Evolutionary conservation across 2,113 vertebrate genomes (phyloP).

Genomic region (Nestor notabilis): DNA sequence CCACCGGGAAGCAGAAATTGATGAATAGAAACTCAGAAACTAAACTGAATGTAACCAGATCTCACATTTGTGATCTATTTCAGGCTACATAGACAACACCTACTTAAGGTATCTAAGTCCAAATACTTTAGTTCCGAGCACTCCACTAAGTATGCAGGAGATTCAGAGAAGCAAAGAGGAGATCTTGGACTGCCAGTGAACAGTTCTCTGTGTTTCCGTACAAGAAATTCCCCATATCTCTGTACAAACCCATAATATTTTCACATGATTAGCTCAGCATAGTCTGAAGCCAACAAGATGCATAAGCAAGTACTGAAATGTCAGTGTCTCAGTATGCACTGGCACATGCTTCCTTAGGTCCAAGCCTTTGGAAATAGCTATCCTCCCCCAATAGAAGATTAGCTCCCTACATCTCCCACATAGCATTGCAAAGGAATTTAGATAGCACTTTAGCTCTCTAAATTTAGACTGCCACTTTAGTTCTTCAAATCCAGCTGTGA

Average conservation of each 20-base stretch:
- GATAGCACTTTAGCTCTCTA: neutral
- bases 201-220: neutral
- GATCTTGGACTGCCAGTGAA: neutral
- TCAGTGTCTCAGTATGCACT: neutral
- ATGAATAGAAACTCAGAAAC: neutral
- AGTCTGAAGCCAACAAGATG: neutral
- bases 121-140: neutral
- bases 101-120: neutral
- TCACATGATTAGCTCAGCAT: neutral
- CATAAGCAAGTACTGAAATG: neutral
- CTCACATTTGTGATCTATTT: neutral
- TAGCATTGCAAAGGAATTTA: neutral
- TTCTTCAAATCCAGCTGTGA: conserved; percentile 2
- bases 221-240: neutral
- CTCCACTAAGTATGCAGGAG: rapidly evolving
- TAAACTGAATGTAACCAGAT: neutral
- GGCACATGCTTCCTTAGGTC: neutral
- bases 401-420: neutral
- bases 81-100: neutral
- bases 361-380: neutral
- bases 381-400: neutral
- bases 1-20: neutral
- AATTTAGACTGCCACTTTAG: neutral
- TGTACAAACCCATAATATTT: neutral
- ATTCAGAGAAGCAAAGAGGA: neutral